phyloP scores from a whole-genome alignment of 2,113 vertebrate genomes.

The Microcebus ravelobensis region DNA sequence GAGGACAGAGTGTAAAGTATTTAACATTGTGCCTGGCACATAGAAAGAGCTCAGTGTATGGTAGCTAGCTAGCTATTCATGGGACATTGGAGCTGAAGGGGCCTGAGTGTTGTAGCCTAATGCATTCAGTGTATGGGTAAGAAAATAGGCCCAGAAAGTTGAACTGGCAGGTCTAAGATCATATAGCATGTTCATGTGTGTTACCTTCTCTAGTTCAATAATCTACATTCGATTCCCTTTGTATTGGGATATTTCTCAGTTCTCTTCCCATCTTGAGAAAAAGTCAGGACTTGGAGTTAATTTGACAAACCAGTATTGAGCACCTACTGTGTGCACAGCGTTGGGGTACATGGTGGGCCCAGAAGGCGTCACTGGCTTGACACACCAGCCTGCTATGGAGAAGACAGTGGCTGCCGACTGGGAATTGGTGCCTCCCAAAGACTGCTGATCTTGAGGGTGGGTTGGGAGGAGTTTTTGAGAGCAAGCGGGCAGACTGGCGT shows the following conservation, averaged over 20 bases:
- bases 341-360: not conserved
- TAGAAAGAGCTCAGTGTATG: not conserved
- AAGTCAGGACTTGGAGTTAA: not conserved
- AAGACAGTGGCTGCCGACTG: not conserved
- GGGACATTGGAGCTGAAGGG: not conserved
- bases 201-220: not conserved
- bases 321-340: not conserved
- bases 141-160: not conserved
- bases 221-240: not conserved
- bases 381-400: not conserved
- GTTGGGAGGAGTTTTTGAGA: not conserved
- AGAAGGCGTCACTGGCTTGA: not conserved
- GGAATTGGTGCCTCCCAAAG: not conserved
- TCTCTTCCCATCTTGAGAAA: not conserved
- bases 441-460: not conserved
- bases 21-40: not conserved
- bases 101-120: not conserved
- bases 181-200: not conserved
- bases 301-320: not conserved
- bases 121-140: not conserved
- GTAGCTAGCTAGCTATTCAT: not conserved
- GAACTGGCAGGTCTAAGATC: not conserved
- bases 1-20: not conserved
- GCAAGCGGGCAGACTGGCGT: not conserved
- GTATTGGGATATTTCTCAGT: not conserved